Conservation (phyloP, 2,888 invertebrate species). For the Dolichomitus sp. region DNA sequence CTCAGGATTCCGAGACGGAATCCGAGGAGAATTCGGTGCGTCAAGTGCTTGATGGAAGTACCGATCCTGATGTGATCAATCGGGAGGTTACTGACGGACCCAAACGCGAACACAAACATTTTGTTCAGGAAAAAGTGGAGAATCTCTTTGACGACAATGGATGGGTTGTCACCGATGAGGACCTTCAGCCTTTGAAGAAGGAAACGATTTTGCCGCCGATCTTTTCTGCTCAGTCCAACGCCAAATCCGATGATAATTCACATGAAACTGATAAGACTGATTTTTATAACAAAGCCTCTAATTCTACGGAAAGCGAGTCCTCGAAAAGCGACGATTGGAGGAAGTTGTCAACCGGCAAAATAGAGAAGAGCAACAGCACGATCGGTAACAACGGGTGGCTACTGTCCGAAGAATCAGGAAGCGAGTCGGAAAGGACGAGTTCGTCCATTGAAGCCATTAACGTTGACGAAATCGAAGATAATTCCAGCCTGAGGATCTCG, state of each 20-base stretch:
- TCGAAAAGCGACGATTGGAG: conserved; percentile 37
- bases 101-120: conserved; percentile 32
- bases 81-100: background rate
- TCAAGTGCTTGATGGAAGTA: background rate
- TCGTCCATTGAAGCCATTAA: conserved; percentile 30
- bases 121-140: conserved; percentile 68
- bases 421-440: conserved; percentile 72
- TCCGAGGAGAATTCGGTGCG: conserved; percentile 24
- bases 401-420: conserved; percentile 77
- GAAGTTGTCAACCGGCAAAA: background rate
- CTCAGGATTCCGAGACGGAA: conserved; percentile 26
- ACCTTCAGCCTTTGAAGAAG: conserved; percentile 43
- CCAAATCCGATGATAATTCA: background rate
- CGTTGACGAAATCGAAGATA: conserved; percentile 34
- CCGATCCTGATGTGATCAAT: background rate
- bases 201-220: conserved; percentile 27
- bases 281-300: conserved; percentile 16
- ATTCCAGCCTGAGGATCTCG: conserved; percentile 47
- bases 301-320: conserved; percentile 9
- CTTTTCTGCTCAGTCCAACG: conserved; percentile 4
- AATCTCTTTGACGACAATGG: conserved; percentile 83
- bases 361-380: conserved; percentile 51
- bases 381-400: conserved; percentile 79
- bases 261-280: conserved; percentile 37
- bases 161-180: conserved; percentile 82